Conservation (phyloP, 2,113 vertebrate genomes). For the Tichodroma muraria region DNA sequence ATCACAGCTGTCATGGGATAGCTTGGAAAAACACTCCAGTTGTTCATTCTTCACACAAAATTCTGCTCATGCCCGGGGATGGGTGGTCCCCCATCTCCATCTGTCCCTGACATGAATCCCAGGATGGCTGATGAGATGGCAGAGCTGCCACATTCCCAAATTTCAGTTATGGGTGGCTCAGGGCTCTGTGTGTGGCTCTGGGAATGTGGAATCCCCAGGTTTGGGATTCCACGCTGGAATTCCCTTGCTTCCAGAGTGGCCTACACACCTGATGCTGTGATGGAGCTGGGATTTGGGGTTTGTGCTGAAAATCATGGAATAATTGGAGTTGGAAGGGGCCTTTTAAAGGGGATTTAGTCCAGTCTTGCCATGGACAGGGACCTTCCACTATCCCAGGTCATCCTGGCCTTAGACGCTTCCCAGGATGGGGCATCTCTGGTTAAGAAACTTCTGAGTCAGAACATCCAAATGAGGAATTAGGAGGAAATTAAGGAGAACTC, state of each 20-base stretch:
- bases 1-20: neutral
- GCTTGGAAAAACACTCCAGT: neutral
- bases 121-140: neutral
- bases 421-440: neutral
- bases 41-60: neutral
- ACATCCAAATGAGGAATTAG: no score
- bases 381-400: neutral
- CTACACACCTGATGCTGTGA: neutral
- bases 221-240: neutral
- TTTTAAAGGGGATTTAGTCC: neutral
- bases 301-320: neutral
- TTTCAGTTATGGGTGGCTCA: neutral
- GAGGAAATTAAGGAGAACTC: neutral
- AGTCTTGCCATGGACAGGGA: neutral
- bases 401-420: neutral
- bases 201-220: neutral
- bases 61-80: rapidly evolving
- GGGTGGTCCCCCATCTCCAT: neutral
- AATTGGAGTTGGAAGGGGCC: neutral
- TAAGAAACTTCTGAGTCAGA: neutral
- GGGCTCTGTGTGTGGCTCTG: neutral
- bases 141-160: neutral
- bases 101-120: neutral
- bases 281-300: neutral
- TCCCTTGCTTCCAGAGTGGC: neutral